Evolutionary conservation across 2,797 vertebrate genomes (phyloP), one percentile per base, ranked within the genome.

Genomic region (Yasuhikotakia modesta): DNA sequence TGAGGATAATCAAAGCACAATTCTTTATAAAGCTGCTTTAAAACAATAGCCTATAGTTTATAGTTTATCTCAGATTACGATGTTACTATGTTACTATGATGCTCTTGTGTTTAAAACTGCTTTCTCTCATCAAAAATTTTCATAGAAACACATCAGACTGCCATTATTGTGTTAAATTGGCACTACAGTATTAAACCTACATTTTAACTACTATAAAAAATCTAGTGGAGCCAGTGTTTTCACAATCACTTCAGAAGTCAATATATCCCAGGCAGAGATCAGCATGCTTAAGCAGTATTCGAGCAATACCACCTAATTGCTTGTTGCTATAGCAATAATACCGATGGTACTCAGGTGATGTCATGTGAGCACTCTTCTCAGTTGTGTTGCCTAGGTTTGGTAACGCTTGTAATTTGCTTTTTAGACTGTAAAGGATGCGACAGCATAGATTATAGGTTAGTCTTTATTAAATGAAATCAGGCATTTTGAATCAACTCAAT

Each of bases 281-380:
- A 76, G 76, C 7, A 69, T 80, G 76, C 71, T 79, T 57, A 73
- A 85, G 82, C 66, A 67, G 81, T 86, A 75, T 87, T 85, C 82
- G 81, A 87, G 84, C 82, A 83, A 84, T 85, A 74, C 65, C 3
- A 79, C 80, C 79, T 84, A 83, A 86, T 85, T 86, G 73, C 79
- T 82, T 78, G 85, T 88, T 86, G 84, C 87, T 86, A 85, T 7
- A 82, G 87, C 85, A 76, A 88, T 87, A 83, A 84, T 81, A 80
- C 81, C 83, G 80, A 84, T 79, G 80, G 83, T 84, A 85, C 70
- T 70, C 76, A 71, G 78, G 81, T 77, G 70, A 83, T 84, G 82
- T 84, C 82, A 84, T 69, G 78, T 80, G 68, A 84, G 80, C 45
- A 76, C 66, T 52, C 14, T 72, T 79, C 83, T 75, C 19, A 11